Evolutionary conservation across 2,888 invertebrate species (phyloP), one percentile per base, ranked within the genome.

Genomic region (Tachystola acroxantha): DNA sequence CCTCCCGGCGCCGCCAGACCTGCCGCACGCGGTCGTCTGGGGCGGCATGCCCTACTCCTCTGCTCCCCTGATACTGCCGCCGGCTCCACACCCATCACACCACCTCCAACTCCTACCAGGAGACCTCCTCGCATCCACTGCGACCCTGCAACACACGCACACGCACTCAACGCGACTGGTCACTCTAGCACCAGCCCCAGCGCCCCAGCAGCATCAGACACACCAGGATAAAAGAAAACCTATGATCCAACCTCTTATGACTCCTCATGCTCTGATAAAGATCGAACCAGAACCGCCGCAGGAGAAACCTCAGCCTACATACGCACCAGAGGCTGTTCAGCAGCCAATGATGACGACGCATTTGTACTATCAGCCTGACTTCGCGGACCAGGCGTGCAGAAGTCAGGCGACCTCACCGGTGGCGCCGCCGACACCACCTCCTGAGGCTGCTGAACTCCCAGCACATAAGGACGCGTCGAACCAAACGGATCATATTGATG

Each of bases 381-480:
- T 67, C 35, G 50, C 70, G 11, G 79, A 85, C 10, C 78, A 77
- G 35, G 86, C 82, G 0, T 89, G 89, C 41, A 89, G 91, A 39
- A 81, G 82, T 49, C 84, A 81, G 44, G 84, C 84, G 2, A 81
- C 91, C 11, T 92, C 92, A 0, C 92, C 92, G 0, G 90, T 89
- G 0, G 90, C 90, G 1, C 85, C 88, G 0, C 77, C 86, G 1
- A 80, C 88, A 16, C 78, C 84, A 12, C 82, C 88, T 10, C 88
- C 89, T 39, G 86, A 87, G 40, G 78, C 78, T 1, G 82, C 89
- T 1, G 90, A 90, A 42, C 81, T 87, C 2, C 90, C 91, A 20
- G 93, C 93, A n/a, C 94, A 84, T 27, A 73, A 90, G 64, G 94
- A 95, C 57, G 94, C 94, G 0, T 93, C 93, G 34, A 95, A 94